A percentile compares a stretch with the other conserved stretches of the same genome.
These are phyloP conservation scores for Macquaria ambigua DNA, from an alignment of 2,113 vertebrate species.

Conservation along the genomic window DNA sequence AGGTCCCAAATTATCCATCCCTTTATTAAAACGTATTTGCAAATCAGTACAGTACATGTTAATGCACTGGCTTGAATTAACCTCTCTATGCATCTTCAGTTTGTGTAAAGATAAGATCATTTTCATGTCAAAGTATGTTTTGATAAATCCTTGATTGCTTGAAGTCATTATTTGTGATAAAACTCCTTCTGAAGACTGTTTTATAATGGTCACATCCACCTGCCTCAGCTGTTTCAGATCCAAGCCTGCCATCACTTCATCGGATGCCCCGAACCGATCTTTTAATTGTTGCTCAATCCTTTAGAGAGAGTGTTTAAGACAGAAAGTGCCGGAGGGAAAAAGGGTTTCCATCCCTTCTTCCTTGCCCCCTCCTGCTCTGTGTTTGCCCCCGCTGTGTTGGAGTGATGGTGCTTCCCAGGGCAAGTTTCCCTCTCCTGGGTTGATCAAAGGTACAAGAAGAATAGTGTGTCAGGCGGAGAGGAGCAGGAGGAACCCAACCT, in stretches of 20 bases:
- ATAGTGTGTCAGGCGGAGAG: constrained; percentile 52
- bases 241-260: constrained; percentile 12
- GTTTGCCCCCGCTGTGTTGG: constrained; percentile 61
- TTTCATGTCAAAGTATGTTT: neutral
- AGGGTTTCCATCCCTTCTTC: constrained; percentile 61
- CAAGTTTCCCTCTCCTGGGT: constrained; percentile 54
- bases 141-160: neutral
- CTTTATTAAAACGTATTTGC: neutral
- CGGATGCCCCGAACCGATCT: constrained; percentile 3
- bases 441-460: constrained; percentile 75
- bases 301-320: constrained; percentile 21
- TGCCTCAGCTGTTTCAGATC: constrained; percentile 20
- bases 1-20: neutral
- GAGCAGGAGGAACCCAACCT: constrained; percentile 58
- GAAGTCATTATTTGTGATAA: neutral
- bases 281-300: constrained; percentile 63
- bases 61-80: neutral
- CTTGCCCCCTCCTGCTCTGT: constrained; percentile 46
- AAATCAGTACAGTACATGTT: neutral
- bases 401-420: constrained; percentile 65
- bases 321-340: constrained; percentile 54
- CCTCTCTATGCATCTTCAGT: neutral
- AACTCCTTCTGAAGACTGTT: neutral
- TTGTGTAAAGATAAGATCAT: neutral
- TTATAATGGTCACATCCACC: neutral